Evolutionary conservation across 2,888 invertebrate genomes (phyloP).

Genomic region (Hydrotaea diabolus): DNA sequence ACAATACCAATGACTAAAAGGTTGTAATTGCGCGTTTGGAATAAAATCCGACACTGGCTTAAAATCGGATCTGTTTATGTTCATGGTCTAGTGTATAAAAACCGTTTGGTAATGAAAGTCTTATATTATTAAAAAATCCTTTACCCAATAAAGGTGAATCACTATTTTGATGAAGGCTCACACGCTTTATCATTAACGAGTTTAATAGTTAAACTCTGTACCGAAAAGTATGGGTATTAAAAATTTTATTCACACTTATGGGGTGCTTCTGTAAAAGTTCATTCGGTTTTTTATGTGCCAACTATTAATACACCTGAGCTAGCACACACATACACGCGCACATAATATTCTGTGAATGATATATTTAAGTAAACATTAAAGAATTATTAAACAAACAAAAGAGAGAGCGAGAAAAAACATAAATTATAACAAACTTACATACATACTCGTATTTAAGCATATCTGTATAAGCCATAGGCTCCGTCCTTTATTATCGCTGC

Average conservation of each 20-base stretch:
- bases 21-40: no score
- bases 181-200: background rate
- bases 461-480: background rate
- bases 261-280: background rate
- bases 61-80: no score
- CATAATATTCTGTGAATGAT: background rate
- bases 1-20: no score
- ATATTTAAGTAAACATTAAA: background rate
- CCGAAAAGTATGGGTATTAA: no score
- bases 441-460: background rate
- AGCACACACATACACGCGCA: background rate
- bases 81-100: no score
- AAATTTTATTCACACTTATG: background rate
- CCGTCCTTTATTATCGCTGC: background rate
- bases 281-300: background rate
- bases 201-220: no score
- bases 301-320: background rate
- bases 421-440: constrained; percentile 1
- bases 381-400: constrained; percentile 10
- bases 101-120: no score
- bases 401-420: background rate
- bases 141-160: no score
- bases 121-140: no score
- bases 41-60: no score
- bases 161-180: background rate